A percentile compares a stretch with the other conserved stretches of the same genome.
phyloP scores from a whole-genome alignment of 1,140 invertebrate genomes.

The Tribolium castaneum region DNA sequence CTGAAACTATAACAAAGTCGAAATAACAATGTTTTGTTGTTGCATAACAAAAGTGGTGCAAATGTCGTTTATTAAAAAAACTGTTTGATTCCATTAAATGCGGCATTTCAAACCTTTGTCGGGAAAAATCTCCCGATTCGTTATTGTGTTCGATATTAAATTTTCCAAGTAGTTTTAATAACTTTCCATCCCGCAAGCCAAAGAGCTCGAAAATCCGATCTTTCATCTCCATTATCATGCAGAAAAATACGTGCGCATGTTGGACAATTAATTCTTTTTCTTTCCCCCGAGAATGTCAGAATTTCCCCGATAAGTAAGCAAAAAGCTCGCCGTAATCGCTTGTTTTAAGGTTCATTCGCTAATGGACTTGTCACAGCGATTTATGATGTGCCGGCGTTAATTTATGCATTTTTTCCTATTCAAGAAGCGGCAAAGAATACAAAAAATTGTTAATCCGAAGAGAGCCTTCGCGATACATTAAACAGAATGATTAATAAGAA shows the following conservation, averaged over 20 bases:
- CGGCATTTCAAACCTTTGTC: background rate
- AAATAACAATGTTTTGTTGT: background rate
- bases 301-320: constrained; percentile 23
- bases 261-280: constrained; percentile 16
- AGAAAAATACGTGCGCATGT: background rate
- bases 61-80: background rate
- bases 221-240: background rate
- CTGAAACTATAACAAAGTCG: background rate
- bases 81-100: background rate
- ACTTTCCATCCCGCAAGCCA: background rate
- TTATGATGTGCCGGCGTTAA: constrained; percentile 16
- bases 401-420: constrained; percentile 20
- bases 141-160: background rate
- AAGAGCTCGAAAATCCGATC: background rate
- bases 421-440: background rate
- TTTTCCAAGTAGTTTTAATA: background rate
- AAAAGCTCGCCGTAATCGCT: constrained; percentile 2
- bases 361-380: constrained; percentile 22
- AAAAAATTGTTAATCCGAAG: constrained; percentile 10
- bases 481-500: constrained; percentile 18
- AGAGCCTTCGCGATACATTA: constrained; percentile 18
- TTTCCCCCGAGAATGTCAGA: background rate
- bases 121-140: background rate
- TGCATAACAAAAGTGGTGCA: background rate
- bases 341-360: constrained; percentile 35